Evolutionary conservation across 2,797 vertebrate species (phyloP).

Genomic region (Ibycter americanus): DNA sequence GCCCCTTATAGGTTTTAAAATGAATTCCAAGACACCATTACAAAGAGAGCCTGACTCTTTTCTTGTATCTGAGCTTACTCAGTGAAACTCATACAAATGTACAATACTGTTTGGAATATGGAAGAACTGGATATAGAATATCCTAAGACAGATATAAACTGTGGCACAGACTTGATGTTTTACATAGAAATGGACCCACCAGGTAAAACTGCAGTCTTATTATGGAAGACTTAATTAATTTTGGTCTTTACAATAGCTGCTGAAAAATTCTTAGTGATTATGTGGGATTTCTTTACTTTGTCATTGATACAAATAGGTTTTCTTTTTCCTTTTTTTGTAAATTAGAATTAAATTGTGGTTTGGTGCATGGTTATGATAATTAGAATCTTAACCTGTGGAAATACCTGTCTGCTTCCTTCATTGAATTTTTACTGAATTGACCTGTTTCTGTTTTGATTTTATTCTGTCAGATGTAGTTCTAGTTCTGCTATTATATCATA

Average conservation of each 20-base stretch:
- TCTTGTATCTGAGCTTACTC: slow-evolving; percentile 76
- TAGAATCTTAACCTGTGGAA: slow-evolving; percentile 72
- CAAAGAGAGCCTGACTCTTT: slow-evolving; percentile 78
- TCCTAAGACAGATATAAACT: slow-evolving; percentile 77
- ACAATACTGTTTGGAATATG: slow-evolving; percentile 81
- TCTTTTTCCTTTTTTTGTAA: slow-evolving; percentile 1
- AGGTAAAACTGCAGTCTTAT: slow-evolving; percentile 78
- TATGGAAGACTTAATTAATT: slow-evolving; percentile 65
- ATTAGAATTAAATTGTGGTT: slow-evolving; percentile 39
- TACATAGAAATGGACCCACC: slow-evolving; percentile 85
- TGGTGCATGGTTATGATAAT: slow-evolving; percentile 42
- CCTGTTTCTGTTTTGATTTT: slow-evolving; percentile 48
- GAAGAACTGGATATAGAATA: slow-evolving; percentile 83
- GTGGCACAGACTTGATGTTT: slow-evolving; percentile 83
- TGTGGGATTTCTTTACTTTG: slow-evolving; percentile 59
- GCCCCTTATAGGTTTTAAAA: slow-evolving; percentile 86
- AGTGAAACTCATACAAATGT: slow-evolving; percentile 80
- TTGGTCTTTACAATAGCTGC: slow-evolving; percentile 51
- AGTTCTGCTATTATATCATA: slow-evolving; percentile 14
- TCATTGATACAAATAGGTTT: slow-evolving; percentile 33
- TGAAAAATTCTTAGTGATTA: slow-evolving; percentile 35
- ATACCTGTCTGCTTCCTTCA: slow-evolving; percentile 71
- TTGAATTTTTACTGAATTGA: slow-evolving; percentile 43
- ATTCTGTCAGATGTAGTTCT: slow-evolving; percentile 51
- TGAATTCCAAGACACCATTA: slow-evolving; percentile 81